Evolutionary conservation across 30 jellyfish, hydroid and myxozoan species (phyloP), one percentile per base, ranked within the genome.

Genomic region (Phacellophora camtschatica): DNA sequence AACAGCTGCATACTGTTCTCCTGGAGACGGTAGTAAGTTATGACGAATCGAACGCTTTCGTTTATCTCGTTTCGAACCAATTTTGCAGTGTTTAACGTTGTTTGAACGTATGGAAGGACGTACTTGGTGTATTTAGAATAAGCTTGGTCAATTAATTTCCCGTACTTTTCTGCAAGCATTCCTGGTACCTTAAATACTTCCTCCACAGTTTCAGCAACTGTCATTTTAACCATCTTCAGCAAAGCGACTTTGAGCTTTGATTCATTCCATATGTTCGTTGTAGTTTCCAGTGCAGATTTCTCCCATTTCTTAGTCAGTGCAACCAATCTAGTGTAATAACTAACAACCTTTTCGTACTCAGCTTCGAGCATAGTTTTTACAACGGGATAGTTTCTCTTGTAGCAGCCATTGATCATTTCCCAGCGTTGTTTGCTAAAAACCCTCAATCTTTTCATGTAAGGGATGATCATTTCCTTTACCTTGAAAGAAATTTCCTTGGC

Each of bases 121-220:
- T 53, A 72, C 11, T 15, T 19, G 77, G 76, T 49, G 75, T 46
- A 71, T 71, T 59, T 65, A 16, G 70, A 16, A 19, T 20, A 13
- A 12, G 68, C 55, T 71, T 33, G 50, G 32, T 55, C 71, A 24
- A 48, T 19, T 9, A 39, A 20, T 37, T 65, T 76, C 0, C 43
- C 42, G 72, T 45, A 82, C 62, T 77, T 20, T 15, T 11, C 54
- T 55, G 32, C 35, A 3, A 87, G 82, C 29, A 78, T 73, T 7
- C 32, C 70, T 39, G 98, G 98, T 63, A 92, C 19, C 64, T 75
- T 81, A 84, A 66, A 80, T 80, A 83, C 19, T 19, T 51, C 91
- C 5, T 51, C 96, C 53, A 70, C 59, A 61, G 98, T 92, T 74
- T 92, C 95, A 16, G 85, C 79, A 58, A 92, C 88, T 33, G 98